Conservation (phyloP, 2,113 vertebrate species). For the Grammatotria lemairii region DNA sequence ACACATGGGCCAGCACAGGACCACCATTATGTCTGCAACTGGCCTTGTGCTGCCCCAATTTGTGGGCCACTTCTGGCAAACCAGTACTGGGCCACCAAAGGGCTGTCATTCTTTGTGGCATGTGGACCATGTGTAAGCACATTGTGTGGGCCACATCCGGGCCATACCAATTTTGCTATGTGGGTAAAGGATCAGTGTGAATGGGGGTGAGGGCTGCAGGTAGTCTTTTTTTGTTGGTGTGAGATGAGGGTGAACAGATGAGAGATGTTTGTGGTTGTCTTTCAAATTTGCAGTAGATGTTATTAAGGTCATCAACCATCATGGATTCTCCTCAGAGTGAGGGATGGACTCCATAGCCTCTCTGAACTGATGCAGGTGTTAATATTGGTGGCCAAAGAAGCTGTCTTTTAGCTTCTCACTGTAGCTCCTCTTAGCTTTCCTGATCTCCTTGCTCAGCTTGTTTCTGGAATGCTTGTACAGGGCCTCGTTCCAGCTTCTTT, state of each 20-base stretch:
- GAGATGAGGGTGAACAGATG: neutral
- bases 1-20: neutral
- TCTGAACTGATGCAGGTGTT: neutral
- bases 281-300: neutral
- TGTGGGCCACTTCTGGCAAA: neutral
- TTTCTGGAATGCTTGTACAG: neutral
- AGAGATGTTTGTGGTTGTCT: neutral
- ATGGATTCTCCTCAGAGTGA: neutral
- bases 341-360: neutral
- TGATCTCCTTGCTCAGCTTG: neutral
- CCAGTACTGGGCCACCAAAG: neutral
- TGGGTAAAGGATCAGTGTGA: neutral
- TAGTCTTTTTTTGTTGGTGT: neutral
- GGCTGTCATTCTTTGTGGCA: neutral
- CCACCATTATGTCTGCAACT: neutral
- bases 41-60: neutral
- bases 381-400: neutral
- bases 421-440: neutral
- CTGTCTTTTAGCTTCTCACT: neutral
- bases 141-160: neutral
- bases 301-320: neutral
- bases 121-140: neutral
- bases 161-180: neutral
- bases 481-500: neutral
- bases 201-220: neutral